These are phyloP conservation scores for Zele albiditarsus DNA, from an alignment of 2,888 invertebrate genomes.

Conservation along the genomic window DNA sequence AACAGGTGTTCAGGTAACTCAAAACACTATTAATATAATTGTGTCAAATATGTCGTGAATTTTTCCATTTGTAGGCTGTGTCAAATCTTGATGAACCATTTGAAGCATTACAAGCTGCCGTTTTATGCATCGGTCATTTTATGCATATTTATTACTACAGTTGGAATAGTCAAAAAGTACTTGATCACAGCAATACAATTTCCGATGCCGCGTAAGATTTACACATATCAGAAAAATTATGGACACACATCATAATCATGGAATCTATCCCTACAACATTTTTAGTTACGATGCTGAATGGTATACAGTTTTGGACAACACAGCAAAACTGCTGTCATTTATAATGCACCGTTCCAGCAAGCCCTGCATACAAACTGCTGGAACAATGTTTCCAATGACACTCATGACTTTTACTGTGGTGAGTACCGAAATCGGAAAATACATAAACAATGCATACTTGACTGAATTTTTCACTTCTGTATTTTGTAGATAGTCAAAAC, in stretches of 20 bases:
- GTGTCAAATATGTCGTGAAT: background rate
- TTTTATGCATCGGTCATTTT: slow-evolving; percentile 13
- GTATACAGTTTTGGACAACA: slow-evolving; percentile 28
- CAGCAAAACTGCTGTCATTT: slow-evolving; percentile 26
- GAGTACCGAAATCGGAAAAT: background rate
- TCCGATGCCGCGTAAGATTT: slow-evolving; percentile 10
- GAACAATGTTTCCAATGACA: slow-evolving; percentile 39
- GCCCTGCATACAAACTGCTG: slow-evolving; percentile 37
- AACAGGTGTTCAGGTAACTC: slow-evolving; percentile 40
- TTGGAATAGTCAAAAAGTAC: slow-evolving; percentile 24
- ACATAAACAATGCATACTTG: background rate
- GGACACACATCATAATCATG: background rate
- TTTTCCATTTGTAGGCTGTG: slow-evolving; percentile 34
- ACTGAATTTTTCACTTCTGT: background rate
- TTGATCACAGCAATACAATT: slow-evolving; percentile 21
- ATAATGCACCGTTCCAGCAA: slow-evolving; percentile 19
- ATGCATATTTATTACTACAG: slow-evolving; percentile 36
- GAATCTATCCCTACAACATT: background rate
- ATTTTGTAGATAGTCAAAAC: slow-evolving; percentile 36
- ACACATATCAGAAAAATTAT: background rate
- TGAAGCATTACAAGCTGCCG: slow-evolving; percentile 34
- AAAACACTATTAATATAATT: no score
- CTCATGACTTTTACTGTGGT: slow-evolving; percentile 36
- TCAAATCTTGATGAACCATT: slow-evolving; percentile 29
- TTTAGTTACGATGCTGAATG: slow-evolving; percentile 26